Conservation (phyloP, 2,797 vertebrate species). For the Atherinosoma microstoma region DNA sequence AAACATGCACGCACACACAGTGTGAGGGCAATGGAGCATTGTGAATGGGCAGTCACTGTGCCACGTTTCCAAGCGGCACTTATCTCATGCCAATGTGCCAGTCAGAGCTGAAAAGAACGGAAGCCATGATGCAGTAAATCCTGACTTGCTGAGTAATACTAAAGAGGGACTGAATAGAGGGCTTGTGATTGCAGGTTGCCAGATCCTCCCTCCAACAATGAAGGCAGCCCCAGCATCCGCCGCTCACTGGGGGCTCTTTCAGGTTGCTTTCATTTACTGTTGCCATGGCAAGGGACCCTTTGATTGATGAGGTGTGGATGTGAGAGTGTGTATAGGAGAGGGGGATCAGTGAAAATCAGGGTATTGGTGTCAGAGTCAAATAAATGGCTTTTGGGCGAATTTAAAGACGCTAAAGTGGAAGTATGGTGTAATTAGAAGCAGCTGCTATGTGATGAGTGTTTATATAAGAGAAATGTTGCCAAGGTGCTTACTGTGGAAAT, state of each 20-base stretch:
- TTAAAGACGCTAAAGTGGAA: constrained; percentile 73
- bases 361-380: constrained; percentile 75
- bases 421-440: constrained; percentile 76
- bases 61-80: constrained; percentile 82
- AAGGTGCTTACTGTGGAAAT: constrained; percentile 33
- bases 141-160: constrained; percentile 88
- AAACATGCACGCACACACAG: constrained; percentile 50
- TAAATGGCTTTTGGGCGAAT: constrained; percentile 72
- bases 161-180: constrained; percentile 83
- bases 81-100: constrained; percentile 86
- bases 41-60: constrained; percentile 77
- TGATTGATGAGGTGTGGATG: constrained; percentile 82
- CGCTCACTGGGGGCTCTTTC: constrained; percentile 82
- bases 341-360: constrained; percentile 49
- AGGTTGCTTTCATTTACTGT: constrained; percentile 86
- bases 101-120: constrained; percentile 84
- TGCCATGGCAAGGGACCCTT: constrained; percentile 82
- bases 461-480: constrained; percentile 68
- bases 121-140: constrained; percentile 86
- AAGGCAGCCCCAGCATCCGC: constrained; percentile 80
- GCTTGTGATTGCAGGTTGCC: constrained; percentile 86
- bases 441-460: constrained; percentile 73
- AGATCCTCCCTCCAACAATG: constrained; percentile 82
- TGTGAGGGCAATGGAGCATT: constrained; percentile 65
- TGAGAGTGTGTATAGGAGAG: constrained; percentile 39